Base-by-base conservation (phyloP, 1,140 invertebrate genomes). In the Pomphorhynchus laevis region DNA sequence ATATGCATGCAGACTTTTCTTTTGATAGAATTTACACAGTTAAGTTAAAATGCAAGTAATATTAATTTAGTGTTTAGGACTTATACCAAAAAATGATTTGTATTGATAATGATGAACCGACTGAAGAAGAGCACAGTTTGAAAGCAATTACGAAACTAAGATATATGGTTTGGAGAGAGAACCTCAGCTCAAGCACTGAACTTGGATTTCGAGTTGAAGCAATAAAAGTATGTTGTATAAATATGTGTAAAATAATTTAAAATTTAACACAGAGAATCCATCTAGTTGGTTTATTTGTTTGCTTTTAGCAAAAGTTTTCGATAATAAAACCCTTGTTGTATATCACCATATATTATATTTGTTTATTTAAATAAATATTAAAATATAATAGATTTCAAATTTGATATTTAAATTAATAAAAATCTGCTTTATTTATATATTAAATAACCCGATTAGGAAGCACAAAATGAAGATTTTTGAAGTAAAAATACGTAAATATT, bases 51-150 rank as follows among this genome's bases (percentile, higher is more conserved):
- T 23, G 17, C 40, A 20, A 18, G 8, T 34, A 8, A 11, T 12
- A 37, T 18, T 35, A 37, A 6, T 20, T 16, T 35, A 8, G 5
- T 5, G 11, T n/a, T 8, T 47, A 65, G 59, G 82, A 93, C 56
- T 82, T 93, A 72, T 93, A 84, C 55, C 73, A 89, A 47, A 89
- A 93, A 61, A 91, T 93, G 80, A 70, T 82, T 41, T 74, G 82
- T 53, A 74, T 89, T 38, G 80, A 89, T 52, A 67, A 71, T 17
- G 62, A 63, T 44, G 80, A 79, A 4, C 80, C 80, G 6, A 79
- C 70, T 11, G 68, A 70, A 39, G 77, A 89, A 52, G 80, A 89
- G 56, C 69, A 75, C 46, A 59, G 67, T 39, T 58, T 73, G 42
- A 71, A 74, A 57, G 80, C 73, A 20, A 74, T 91, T 1, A 86